Base-by-base conservation (phyloP, 2,113 vertebrate genomes). In the Ptilonorhynchus violaceus region DNA sequence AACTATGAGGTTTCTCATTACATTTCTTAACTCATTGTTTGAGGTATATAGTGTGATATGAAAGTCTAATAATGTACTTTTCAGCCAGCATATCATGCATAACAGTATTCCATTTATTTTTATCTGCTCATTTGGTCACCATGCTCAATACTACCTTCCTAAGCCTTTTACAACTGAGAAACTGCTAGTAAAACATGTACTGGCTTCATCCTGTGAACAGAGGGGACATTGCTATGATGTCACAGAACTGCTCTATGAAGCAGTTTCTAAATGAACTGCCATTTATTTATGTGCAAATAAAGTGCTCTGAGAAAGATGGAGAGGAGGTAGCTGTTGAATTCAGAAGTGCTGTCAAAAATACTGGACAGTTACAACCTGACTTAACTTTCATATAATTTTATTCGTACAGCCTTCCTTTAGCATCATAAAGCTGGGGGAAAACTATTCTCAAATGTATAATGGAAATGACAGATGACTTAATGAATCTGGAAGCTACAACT, bases 1-100 rank as follows among this genome's bases (percentile, higher is more conserved):
- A 25, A 27, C 27, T 18, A 20, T 81, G 82, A 91, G n/a, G 47
- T 87, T 96, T 92, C 63, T 58, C 10, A 22, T n/a, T 66, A 78
- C 33, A 46, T 74, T 83, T 55, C 84, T 81, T 85, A 94, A 94
- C 62, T 96, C 81, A 76, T 94, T 84, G 46, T 91, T 94, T 93
- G 87, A 96, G 63, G 41, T 89, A 42, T 30, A 24, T 69, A 58
- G 82, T 88, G 37, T 89, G 74, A 68, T 91, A 84, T n/a, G 63
- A 93, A 86, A 90, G 63, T 79, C 76, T 94, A 63, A 92, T 50
- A 56, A 81, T 47, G 52, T 27, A 67, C 39, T 96, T 96, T 86
- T 83, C 84, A 91, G 72, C 7, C 66, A 96, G 46, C 53, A 73
- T 74, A 67, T 44, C 4, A 5, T 74, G 53, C 63, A 75, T 77